Conservation (phyloP, 2,797 vertebrate species). For the Esox masquinongy region DNA sequence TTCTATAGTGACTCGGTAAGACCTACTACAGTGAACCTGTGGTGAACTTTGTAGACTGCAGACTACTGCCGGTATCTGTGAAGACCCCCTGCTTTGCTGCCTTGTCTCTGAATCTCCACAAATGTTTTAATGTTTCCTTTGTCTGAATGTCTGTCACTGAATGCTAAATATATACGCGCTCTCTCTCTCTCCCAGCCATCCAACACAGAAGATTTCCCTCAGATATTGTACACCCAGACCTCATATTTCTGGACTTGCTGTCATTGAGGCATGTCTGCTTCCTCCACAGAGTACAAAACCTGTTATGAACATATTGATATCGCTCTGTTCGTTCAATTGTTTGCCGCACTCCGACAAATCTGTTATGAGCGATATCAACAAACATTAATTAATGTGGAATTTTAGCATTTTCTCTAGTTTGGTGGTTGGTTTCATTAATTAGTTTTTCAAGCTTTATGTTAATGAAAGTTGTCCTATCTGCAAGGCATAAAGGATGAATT, state of each 20-base stretch:
- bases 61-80: neutral
- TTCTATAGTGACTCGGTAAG: neutral
- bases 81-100: neutral
- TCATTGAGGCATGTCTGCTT: neutral
- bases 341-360: neutral
- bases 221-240: neutral
- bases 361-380: conserved; percentile 8
- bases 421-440: too few species aligned
- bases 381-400: neutral
- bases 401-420: neutral
- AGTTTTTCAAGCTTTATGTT: neutral
- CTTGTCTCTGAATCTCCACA: neutral
- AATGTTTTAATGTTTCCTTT: neutral
- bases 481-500: neutral
- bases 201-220: neutral
- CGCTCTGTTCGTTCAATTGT: neutral
- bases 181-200: neutral
- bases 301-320: conserved; percentile 5
- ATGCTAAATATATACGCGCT: neutral
- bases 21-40: neutral
- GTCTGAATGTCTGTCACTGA: conserved; percentile 6
- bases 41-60: neutral
- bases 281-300: neutral
- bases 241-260: neutral
- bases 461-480: neutral